phyloP scores from a whole-genome alignment of 2,888 invertebrate genomes.

The Rotaria macrura region DNA sequence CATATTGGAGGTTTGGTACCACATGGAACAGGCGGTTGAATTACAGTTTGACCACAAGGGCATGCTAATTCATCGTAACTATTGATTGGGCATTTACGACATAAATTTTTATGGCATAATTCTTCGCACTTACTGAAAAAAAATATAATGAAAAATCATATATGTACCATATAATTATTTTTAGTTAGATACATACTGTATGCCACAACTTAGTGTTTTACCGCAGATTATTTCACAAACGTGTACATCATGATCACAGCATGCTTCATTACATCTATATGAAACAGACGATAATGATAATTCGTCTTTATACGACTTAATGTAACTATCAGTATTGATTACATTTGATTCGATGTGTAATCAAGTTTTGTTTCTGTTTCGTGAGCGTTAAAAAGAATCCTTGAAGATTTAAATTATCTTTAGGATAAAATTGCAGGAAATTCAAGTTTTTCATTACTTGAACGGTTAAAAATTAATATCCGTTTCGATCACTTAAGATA shows the following conservation, averaged over 20 bases:
- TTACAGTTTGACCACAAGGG: slow-evolving; percentile 73
- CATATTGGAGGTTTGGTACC: slow-evolving; percentile 77
- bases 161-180: not conserved
- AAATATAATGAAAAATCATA: too few relatives aligned
- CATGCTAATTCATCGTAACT: slow-evolving; percentile 76
- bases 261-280: slow-evolving; percentile 76
- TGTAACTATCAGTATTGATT: too few relatives aligned
- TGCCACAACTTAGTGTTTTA: slow-evolving; percentile 70
- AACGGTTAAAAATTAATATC: too few relatives aligned
- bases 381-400: too few relatives aligned
- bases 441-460: too few relatives aligned
- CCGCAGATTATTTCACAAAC: slow-evolving; percentile 62
- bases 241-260: slow-evolving; percentile 73
- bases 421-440: too few relatives aligned
- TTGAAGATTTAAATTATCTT: too few relatives aligned
- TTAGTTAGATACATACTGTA: slow-evolving; percentile 53
- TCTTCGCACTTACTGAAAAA: slow-evolving; percentile 62
- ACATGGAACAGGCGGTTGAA: slow-evolving; percentile 82
- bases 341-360: too few relatives aligned
- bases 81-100: slow-evolving; percentile 36
- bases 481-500: too few relatives aligned
- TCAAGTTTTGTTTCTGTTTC: too few relatives aligned
- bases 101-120: slow-evolving; percentile 71
- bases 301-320: too few relatives aligned
- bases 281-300: slow-evolving; percentile 35